Evolutionary conservation across 1,140 invertebrate species (phyloP), one percentile per base, ranked within the genome.

Genomic region (Nasonia vitripennis): DNA sequence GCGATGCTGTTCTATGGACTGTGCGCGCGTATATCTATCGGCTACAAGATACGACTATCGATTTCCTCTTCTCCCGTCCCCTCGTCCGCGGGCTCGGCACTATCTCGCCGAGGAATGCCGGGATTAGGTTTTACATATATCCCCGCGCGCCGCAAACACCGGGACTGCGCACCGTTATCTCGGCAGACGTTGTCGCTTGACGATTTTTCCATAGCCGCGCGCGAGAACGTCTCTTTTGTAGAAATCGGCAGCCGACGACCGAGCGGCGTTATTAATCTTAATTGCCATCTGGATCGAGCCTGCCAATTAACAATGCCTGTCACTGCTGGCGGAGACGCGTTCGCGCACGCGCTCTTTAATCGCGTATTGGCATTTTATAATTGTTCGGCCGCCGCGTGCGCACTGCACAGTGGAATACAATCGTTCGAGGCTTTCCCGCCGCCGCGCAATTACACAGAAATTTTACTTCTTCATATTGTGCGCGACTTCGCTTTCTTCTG

Each of bases 251-350:
- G 27, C 27, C 27, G 1, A 27, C 1, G 27, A 27, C 27, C 27
- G 27, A 27, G 27, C 27, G 27, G 27, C 79, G 79, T 81, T 81
- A 81, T 91, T 91, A 90, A 91, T 91, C 89, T 91, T 91, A 91
- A 91, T 90, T 89, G 89, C 88, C 88, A 91, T 91, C 89, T 89
- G 87, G 84, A 89, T 85, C 86, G 86, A 89, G 86, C 75, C 86
- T 89, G 89, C 90, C 89, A 91, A 91, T 91, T 91, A 90, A 90
- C 89, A 88, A 90, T 88, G 89, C 87, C 89, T 90, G 89, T 91
- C 89, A 89, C 78, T 79, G 51, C 11, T 27, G 45, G 45, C 74
- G 70, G 77, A n/a, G 74, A 45, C 7, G 37, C 73, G 68, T n/a
- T n/a, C 23, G 27, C 27, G 71, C 34, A 27, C 23, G 27, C 20